Base-by-base conservation (phyloP, 2,113 vertebrate species). In the Pterocles orientalis region DNA sequence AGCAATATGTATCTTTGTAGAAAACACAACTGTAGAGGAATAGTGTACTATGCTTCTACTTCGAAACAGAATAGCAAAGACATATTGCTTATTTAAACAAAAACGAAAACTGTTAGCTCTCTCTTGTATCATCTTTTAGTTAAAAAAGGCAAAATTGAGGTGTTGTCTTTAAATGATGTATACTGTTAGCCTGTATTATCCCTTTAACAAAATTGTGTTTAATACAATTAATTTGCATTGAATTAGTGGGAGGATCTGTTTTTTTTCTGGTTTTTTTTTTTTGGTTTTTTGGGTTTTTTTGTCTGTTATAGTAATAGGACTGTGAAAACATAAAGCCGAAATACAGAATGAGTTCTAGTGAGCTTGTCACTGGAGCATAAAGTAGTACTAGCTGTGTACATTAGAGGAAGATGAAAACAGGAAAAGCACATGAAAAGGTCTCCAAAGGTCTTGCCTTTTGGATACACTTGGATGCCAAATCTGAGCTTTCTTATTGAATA, bases 371-470 rank as follows among this genome's bases (percentile, higher is more conserved):
- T 85, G 47, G 7, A 81, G 23, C 26, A 53, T 36, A n/a, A 39
- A 0, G 0, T 34, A 45, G 43, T 48, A 57, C 20, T 43, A 23
- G 5, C 6, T 12, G 3, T 54, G 17, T 54, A 43, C 31, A 62
- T 34, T 13, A 47, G n/a, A 82, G 26, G 25, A 9, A 64, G 20
- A 82, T 25, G 12, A 14, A 82, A 88, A 86, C 5, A 72, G 31
- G 70, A 53, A 82, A 79, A 91, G 34, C 12, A 39, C 7, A 36
- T 39, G 3, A 43, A 64, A 70, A 51, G 21, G 4, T 34, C 28
- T 86, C 18, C 14, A 48, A 64, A 72, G 5, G 34, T 66, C 25
- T 31, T 64, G 21, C 60, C 14, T 65, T 88, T n/a, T n/a, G 9
- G 9, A 51, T 34, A 64, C 3, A 53, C 39, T 70, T 75, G 33